Evolutionary conservation across 2,888 invertebrate genomes (phyloP), one percentile per base, ranked within the genome.

Genomic region (Diadegma fenestrale): DNA sequence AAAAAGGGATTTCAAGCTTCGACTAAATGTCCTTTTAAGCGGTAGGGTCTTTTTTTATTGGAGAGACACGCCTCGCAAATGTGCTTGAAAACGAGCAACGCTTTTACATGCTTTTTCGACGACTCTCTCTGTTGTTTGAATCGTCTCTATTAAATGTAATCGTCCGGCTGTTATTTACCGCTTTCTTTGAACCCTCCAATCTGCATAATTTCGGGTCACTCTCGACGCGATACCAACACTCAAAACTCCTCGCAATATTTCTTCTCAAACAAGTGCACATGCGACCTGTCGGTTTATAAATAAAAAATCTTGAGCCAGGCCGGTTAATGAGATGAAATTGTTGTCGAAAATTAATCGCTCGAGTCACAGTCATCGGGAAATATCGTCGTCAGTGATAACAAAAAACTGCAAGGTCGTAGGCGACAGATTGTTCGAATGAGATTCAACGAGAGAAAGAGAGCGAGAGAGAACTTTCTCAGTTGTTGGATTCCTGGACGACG

Each of bases 11-110:
- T 4, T 26, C 26, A 2, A 58, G 8, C 45, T 12, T 12, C 30
- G 41, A 17, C 80, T 80, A 87, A 87, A 87, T 87, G 83, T 85
- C 86, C 86, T 87, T 87, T 87, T 87, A 86, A 87, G 82, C 84
- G 86, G 69, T 69, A 58, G 54, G 71, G 37, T 22, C 6, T 43
- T 63, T 41, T n/a, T 64, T 78, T 66, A 78, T 58, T 71, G 41
- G 54, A 75, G 26, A 41, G 84, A 69, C 82, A 77, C 82, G 85
- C 82, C 80, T 82, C 58, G 68, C 69, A 64, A 85, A 64, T 66
- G 64, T 71, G 66, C 22, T 43, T 43, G 26, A 61, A 85, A 86
- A 79, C 61, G 71, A 77, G 41, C 43, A 78, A 78, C 77, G 30
- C 77, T 66, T 68, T 51, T 73, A 33, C 43, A 17, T 41, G 14